A percentile compares a stretch with the other conserved stretches of the same genome.
Evolutionary conservation across 2,888 invertebrate species (phyloP).

Genomic region (Temnothorax rugatulus): DNA sequence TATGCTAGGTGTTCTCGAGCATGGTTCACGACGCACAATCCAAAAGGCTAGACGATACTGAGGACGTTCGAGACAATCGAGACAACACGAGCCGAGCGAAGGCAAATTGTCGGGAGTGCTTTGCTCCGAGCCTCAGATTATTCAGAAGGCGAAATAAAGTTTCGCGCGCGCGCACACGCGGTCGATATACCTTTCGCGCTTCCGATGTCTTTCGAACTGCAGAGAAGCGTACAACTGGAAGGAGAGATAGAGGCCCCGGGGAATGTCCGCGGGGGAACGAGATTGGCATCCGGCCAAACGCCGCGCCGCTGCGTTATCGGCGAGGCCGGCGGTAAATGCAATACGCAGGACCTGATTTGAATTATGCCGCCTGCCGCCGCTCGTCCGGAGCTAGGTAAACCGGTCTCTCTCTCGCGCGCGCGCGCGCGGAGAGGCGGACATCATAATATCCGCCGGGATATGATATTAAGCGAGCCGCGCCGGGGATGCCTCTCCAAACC

Average conservation of each 20-base stretch:
- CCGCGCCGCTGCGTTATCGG: slow-evolving; percentile 64
- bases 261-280: slow-evolving; percentile 47
- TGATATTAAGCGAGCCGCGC: slow-evolving; percentile 71
- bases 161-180: slow-evolving; percentile 8
- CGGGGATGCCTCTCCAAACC: slow-evolving; percentile 53
- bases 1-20: neutral
- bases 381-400: slow-evolving; percentile 58
- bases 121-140: slow-evolving; percentile 21
- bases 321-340: slow-evolving; percentile 67
- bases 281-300: slow-evolving; percentile 74
- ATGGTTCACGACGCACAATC: neutral
- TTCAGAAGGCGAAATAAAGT: slow-evolving; percentile 40
- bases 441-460: slow-evolving; percentile 78
- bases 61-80: neutral
- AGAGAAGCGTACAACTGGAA: slow-evolving; percentile 40
- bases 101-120: slow-evolving; percentile 14
- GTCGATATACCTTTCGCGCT: slow-evolving; percentile 53
- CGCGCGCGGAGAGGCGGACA: slow-evolving; percentile 67
- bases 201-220: slow-evolving; percentile 54
- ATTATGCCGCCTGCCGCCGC: slow-evolving; percentile 65
- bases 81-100: neutral
- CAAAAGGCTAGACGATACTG: neutral
- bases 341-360: slow-evolving; percentile 74
- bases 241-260: slow-evolving; percentile 28
- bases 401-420: slow-evolving; percentile 48